Conservation (phyloP, 1,140 invertebrate genomes). For the Cryptotermes secundus region DNA sequence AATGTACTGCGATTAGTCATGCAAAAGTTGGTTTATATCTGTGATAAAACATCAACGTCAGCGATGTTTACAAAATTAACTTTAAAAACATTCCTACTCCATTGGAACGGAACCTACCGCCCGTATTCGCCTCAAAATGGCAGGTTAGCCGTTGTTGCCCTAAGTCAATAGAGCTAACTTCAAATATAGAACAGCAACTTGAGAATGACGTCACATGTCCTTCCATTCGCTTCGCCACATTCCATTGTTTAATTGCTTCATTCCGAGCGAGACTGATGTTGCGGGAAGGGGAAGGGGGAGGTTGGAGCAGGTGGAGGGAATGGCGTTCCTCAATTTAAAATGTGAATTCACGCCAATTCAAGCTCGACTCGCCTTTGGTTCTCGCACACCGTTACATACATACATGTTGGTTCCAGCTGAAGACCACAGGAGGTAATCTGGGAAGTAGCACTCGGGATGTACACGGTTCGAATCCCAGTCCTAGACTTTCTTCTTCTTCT, state of each 20-base stretch:
- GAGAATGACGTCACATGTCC: background rate
- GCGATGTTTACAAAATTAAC: no score
- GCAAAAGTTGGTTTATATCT: no score
- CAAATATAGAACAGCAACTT: background rate
- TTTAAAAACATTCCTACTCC: no score
- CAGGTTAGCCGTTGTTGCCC: background rate
- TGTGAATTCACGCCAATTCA: background rate
- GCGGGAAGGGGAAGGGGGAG: background rate
- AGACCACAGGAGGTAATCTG: no score
- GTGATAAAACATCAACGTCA: no score
- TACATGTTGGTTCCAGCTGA: background rate
- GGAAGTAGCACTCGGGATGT: no score
- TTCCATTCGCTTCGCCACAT: background rate
- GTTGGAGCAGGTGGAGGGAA: background rate
- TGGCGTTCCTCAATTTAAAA: background rate
- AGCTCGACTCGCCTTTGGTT: background rate
- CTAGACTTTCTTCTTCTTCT: no score
- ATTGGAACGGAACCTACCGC: no score
- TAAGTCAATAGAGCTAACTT: no score
- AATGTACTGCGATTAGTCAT: no score
- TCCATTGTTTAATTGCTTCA: slow-evolving; percentile 20
- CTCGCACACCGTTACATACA: background rate
- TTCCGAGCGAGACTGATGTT: background rate
- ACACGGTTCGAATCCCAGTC: no score
- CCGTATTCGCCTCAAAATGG: background rate